phyloP scores from a whole-genome alignment of 2,797 vertebrate genomes.

The Cryptoprocta ferox region DNA sequence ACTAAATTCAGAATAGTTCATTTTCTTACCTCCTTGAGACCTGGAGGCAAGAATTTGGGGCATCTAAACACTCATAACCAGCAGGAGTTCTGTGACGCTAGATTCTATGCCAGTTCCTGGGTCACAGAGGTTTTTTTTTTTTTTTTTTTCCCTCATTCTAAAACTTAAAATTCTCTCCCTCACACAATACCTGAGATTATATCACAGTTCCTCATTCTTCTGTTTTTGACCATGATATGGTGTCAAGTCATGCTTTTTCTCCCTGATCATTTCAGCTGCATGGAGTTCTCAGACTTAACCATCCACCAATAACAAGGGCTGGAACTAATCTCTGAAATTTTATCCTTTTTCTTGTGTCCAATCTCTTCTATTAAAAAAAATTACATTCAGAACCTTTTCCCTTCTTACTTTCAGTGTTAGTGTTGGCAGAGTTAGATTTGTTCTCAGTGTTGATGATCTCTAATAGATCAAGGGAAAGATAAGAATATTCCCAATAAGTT shows the following conservation, averaged over 20 bases:
- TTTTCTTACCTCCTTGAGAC: neutral
- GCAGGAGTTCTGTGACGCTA: neutral
- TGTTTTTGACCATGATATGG: neutral
- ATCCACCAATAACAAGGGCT: neutral
- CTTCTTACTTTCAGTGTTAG: neutral
- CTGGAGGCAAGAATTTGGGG: neutral
- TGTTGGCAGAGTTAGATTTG: neutral
- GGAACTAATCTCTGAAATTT: neutral
- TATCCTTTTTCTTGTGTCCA: neutral
- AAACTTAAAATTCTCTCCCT: neutral
- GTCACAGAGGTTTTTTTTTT: neutral
- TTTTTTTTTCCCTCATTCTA: neutral
- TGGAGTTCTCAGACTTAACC: neutral
- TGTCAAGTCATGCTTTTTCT: neutral
- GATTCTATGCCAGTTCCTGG: neutral
- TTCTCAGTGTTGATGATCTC: neutral
- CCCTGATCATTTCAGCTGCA: neutral
- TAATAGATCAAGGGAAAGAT: neutral
- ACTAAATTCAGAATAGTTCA: neutral
- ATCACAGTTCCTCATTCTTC: neutral
- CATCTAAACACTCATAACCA: neutral
- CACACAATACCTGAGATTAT: neutral
- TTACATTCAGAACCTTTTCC: neutral
- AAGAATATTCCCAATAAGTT: neutral
- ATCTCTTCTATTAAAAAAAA: neutral